These are phyloP conservation scores for Macroramphosus scolopax DNA, from an alignment of 2,797 vertebrate genomes.

Conservation along the genomic window DNA sequence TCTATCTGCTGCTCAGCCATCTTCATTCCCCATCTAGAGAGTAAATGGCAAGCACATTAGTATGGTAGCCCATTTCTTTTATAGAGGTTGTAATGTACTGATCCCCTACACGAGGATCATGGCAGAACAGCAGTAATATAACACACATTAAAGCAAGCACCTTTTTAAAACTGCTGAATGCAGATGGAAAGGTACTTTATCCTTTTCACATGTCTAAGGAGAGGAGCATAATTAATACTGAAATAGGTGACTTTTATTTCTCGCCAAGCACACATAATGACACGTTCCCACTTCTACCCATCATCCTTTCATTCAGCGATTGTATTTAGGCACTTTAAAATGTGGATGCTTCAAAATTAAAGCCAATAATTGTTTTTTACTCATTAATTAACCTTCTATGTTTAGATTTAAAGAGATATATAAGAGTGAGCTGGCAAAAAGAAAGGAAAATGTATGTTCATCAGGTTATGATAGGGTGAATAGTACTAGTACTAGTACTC, in stretches of 20 bases:
- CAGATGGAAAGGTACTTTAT: constrained; percentile 74
- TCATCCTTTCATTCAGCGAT: constrained; percentile 34
- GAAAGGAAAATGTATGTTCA: too few species aligned
- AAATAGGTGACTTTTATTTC: constrained; percentile 81
- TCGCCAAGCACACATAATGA: constrained; percentile 77
- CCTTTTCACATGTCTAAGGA: constrained; percentile 70
- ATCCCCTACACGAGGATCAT: constrained; percentile 68
- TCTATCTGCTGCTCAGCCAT: constrained; percentile 61
- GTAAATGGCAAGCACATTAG: constrained; percentile 80
- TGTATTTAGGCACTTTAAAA: too few species aligned
- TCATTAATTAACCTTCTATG: too few species aligned
- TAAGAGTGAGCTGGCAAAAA: too few species aligned
- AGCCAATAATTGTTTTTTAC: too few species aligned
- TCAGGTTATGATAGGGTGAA: too few species aligned
- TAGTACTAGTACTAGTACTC: too few species aligned
- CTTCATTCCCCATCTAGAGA: constrained; percentile 66
- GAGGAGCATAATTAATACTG: constrained; percentile 79
- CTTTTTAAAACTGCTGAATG: constrained; percentile 75
- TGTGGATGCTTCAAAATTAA: too few species aligned
- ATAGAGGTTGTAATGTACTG: constrained; percentile 80
- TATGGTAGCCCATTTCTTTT: constrained; percentile 80
- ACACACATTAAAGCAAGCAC: constrained; percentile 78
- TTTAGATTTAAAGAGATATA: too few species aligned
- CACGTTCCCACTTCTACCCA: constrained; percentile 59
- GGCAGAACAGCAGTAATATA: constrained; percentile 78